Conservation (phyloP, 2,888 invertebrate species). For the Lepidocyrtoides sp. region DNA sequence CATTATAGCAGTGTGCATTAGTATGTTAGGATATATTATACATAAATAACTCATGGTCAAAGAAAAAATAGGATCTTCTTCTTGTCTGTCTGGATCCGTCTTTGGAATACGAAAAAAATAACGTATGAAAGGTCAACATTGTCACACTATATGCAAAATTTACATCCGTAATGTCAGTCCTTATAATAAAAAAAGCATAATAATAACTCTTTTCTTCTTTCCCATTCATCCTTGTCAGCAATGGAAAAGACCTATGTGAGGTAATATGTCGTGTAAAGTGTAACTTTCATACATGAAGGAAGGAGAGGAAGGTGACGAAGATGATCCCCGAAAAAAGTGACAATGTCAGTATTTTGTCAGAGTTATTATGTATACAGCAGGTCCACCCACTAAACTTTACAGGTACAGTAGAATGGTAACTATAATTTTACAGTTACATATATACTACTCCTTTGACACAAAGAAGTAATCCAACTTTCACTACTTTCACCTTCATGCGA, state of each 20-base stretch:
- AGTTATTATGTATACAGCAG: background rate
- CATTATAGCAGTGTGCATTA: background rate
- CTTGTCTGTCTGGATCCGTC: background rate
- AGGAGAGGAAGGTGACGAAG: background rate
- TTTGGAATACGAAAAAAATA: background rate
- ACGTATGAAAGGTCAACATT: background rate
- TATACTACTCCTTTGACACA: background rate
- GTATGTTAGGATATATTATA: background rate
- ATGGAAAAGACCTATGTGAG: background rate
- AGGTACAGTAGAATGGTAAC: background rate
- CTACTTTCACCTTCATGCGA: background rate
- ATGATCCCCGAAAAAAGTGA: slow-evolving; percentile 12
- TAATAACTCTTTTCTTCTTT: background rate
- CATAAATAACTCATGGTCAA: background rate
- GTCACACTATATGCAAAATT: background rate
- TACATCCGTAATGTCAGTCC: background rate
- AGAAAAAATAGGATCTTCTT: background rate
- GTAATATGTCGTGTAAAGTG: background rate
- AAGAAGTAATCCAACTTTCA: slow-evolving; percentile 20
- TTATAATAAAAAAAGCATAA: too few relatives aligned
- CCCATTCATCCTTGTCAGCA: slow-evolving; percentile 12
- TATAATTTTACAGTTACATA: background rate
- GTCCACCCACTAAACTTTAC: background rate
- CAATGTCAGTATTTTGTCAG: background rate
- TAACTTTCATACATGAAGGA: background rate